Evolutionary conservation across 1,140 invertebrate genomes (phyloP).

Genomic region (Lasioglossum baleicum): DNA sequence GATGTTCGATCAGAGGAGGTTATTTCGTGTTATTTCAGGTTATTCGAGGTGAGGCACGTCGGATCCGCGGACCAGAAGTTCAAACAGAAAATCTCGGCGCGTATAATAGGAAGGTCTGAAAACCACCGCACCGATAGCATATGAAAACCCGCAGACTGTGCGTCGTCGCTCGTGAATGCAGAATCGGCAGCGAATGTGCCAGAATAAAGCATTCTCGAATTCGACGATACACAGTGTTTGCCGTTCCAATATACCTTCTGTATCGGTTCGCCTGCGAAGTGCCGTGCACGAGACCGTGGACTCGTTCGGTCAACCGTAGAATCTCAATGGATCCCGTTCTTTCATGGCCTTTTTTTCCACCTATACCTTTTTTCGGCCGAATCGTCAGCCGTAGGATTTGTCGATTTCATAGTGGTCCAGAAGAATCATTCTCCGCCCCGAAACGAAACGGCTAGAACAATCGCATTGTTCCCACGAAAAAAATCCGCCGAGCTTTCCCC

Average conservation of each 20-base stretch:
- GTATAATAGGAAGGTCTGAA: constrained; percentile 20
- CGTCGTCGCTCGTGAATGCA: not conserved
- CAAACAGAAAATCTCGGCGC: constrained; percentile 29
- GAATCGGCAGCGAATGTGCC: constrained; percentile 8
- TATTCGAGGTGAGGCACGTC: not conserved
- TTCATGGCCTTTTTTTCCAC: not conserved
- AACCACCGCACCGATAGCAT: not conserved
- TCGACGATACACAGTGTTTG: constrained; percentile 36
- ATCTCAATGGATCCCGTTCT: constrained; percentile 8
- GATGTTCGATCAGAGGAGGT: not conserved
- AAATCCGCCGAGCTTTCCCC: not conserved
- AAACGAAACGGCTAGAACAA: not conserved
- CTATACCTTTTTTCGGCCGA: no score
- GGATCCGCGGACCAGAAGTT: not conserved
- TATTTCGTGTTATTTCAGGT: not conserved
- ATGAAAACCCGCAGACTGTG: constrained; percentile 9
- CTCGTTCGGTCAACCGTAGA: not conserved
- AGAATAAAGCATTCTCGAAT: constrained; percentile 25
- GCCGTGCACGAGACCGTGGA: constrained; percentile 13
- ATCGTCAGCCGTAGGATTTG: not conserved
- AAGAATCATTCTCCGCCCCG: not conserved
- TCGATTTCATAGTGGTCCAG: not conserved
- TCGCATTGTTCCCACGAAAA: not conserved
- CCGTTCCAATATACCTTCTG: constrained; percentile 12
- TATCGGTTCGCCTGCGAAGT: constrained; percentile 24